Evolutionary conservation across 2,888 invertebrate genomes (phyloP).

Genomic region (Melieria crassipennis): DNA sequence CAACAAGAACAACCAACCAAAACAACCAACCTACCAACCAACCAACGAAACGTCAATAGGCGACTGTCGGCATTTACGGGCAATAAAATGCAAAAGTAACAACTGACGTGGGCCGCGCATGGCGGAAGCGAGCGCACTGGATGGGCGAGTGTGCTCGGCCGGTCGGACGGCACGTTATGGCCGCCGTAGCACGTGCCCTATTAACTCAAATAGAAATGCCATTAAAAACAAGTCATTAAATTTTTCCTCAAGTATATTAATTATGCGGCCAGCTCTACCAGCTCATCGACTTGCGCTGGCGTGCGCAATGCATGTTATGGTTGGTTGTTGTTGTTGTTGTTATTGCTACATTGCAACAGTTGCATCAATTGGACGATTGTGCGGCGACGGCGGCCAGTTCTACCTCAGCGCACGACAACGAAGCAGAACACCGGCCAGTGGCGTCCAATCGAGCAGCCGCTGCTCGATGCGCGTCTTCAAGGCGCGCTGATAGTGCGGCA

Average conservation of each 20-base stretch:
- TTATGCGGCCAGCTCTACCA: constrained; percentile 16
- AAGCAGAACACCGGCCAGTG: not conserved
- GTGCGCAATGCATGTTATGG: not conserved
- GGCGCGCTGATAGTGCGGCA: too few relatives aligned
- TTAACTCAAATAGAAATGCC: constrained; percentile 30
- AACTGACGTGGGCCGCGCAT: too few relatives aligned
- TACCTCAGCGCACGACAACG: constrained; percentile 10
- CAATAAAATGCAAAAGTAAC: too few relatives aligned
- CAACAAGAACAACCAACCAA: too few relatives aligned
- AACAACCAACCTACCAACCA: too few relatives aligned
- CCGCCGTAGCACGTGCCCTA: constrained; percentile 19
- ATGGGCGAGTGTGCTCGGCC: too few relatives aligned
- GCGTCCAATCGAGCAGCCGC: too few relatives aligned
- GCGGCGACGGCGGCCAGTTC: constrained; percentile 11
- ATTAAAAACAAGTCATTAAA: constrained; percentile 26
- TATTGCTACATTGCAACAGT: not conserved
- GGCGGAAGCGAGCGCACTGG: too few relatives aligned
- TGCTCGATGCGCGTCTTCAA: too few relatives aligned
- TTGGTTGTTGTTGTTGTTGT: not conserved
- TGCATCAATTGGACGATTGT: not conserved
- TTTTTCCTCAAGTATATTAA: constrained; percentile 28
- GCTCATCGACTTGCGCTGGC: not conserved
- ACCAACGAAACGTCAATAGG: too few relatives aligned
- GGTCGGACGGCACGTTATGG: not conserved
- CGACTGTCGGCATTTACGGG: too few relatives aligned